phyloP scores from a whole-genome alignment of 1,140 invertebrate genomes.

The Varroa destructor region DNA sequence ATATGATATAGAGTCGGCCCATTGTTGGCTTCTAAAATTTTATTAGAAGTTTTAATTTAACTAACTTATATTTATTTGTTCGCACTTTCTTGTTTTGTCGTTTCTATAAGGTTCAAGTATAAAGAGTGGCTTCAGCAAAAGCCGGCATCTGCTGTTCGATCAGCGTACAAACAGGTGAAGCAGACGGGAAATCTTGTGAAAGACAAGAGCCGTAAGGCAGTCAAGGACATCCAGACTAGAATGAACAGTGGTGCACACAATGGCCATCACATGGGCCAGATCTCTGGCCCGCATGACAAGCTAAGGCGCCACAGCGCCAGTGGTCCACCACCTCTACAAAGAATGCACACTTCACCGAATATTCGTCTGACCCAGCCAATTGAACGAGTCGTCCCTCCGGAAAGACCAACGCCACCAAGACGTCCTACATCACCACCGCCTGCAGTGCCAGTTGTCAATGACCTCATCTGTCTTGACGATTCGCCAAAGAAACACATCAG shows the following conservation, averaged over 20 bases:
- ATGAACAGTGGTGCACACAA: constrained; percentile 8
- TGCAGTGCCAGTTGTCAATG: constrained; percentile 6
- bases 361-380: not conserved
- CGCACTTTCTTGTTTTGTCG: not conserved
- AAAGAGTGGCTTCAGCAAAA: constrained; percentile 26
- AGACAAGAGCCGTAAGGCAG: constrained; percentile 17
- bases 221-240: constrained; percentile 14
- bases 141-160: constrained; percentile 18
- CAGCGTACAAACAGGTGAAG: constrained; percentile 22
- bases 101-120: constrained; percentile 8
- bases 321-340: constrained; percentile 5
- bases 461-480: constrained; percentile 21
- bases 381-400: not conserved
- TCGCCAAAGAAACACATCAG: constrained; percentile 1
- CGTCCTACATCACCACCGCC: constrained; percentile 7
- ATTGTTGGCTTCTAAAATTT: too few relatives aligned
- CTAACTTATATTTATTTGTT: not conserved
- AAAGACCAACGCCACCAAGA: not conserved
- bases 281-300: constrained; percentile 2
- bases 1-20: too few relatives aligned
- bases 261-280: too few relatives aligned
- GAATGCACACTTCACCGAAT: constrained; percentile 16
- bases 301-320: not conserved
- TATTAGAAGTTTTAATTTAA: too few relatives aligned
- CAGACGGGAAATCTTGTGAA: constrained; percentile 19